Evolutionary conservation across 2,888 invertebrate species (phyloP).

Genomic region (Conops quadrifasciatus): DNA sequence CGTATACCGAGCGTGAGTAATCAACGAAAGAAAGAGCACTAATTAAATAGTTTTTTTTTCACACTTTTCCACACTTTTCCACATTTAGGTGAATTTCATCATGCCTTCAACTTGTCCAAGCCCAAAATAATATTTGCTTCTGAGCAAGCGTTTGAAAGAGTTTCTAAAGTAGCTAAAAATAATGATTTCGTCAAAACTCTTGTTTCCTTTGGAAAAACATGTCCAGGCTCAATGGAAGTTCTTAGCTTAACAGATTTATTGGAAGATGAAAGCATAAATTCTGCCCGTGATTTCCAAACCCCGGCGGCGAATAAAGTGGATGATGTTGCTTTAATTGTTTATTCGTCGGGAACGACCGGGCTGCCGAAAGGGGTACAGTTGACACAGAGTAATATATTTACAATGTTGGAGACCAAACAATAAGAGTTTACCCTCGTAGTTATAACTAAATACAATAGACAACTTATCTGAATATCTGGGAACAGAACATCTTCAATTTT

Average conservation of each 20-base stretch:
- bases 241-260: slow-evolving; percentile 54
- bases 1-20: slow-evolving; percentile 68
- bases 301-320: slow-evolving; percentile 67
- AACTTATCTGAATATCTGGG: slow-evolving; percentile 2
- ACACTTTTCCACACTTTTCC: no score
- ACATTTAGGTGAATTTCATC: slow-evolving; percentile 72
- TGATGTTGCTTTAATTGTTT: slow-evolving; percentile 74
- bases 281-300: slow-evolving; percentile 62
- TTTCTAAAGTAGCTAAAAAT: slow-evolving; percentile 68
- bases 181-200: slow-evolving; percentile 69
- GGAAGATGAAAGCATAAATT: slow-evolving; percentile 56
- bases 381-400: slow-evolving; percentile 73
- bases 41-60: background rate
- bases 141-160: slow-evolving; percentile 68
- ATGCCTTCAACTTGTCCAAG: slow-evolving; percentile 74
- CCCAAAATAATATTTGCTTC: slow-evolving; percentile 78
- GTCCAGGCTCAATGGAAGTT: slow-evolving; percentile 46
- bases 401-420: slow-evolving; percentile 58
- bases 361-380: slow-evolving; percentile 81
- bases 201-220: slow-evolving; percentile 68
- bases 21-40: background rate
- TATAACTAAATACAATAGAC: background rate
- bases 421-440: slow-evolving; percentile 43
- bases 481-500: slow-evolving; percentile 53
- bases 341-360: slow-evolving; percentile 84